These are phyloP conservation scores for Poicephalus gulielmi DNA, from an alignment of 2,113 vertebrate genomes.

Conservation along the genomic window DNA sequence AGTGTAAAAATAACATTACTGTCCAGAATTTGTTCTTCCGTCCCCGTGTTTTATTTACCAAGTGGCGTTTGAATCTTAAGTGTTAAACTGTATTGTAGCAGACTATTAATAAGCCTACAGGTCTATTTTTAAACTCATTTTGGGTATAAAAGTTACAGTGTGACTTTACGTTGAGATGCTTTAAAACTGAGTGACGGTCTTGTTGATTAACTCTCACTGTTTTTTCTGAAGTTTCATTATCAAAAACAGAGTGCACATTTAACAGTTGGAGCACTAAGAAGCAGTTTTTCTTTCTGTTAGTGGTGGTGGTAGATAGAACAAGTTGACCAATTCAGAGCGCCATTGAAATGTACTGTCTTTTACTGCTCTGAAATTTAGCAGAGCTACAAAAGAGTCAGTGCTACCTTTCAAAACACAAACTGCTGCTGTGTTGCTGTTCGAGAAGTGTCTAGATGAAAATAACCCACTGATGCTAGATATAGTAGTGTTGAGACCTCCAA, in stretches of 20 bases:
- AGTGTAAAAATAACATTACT: not conserved
- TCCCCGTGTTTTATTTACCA: not conserved
- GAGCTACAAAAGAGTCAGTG: not conserved
- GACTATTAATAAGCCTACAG: not conserved
- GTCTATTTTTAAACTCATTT: conserved; percentile 10
- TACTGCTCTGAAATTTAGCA: not conserved
- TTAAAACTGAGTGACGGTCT: not conserved
- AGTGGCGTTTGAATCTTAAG: not conserved
- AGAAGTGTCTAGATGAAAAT: not conserved
- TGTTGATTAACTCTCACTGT: not conserved
- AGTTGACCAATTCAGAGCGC: not conserved
- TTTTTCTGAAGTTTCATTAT: not conserved
- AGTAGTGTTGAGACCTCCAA: not conserved
- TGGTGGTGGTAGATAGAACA: not conserved
- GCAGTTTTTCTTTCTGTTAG: not conserved
- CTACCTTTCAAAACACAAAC: not conserved
- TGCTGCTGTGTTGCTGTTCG: not conserved
- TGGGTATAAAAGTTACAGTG: not conserved
- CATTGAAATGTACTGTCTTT: not conserved
- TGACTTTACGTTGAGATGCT: not conserved
- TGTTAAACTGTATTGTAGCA: conserved; percentile 12
- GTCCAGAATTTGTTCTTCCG: not conserved
- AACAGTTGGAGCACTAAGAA: not conserved
- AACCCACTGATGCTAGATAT: not conserved
- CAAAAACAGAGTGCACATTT: not conserved